phyloP scores from a whole-genome alignment of 2,113 vertebrate genomes.

The Zonotrichia leucophrys region DNA sequence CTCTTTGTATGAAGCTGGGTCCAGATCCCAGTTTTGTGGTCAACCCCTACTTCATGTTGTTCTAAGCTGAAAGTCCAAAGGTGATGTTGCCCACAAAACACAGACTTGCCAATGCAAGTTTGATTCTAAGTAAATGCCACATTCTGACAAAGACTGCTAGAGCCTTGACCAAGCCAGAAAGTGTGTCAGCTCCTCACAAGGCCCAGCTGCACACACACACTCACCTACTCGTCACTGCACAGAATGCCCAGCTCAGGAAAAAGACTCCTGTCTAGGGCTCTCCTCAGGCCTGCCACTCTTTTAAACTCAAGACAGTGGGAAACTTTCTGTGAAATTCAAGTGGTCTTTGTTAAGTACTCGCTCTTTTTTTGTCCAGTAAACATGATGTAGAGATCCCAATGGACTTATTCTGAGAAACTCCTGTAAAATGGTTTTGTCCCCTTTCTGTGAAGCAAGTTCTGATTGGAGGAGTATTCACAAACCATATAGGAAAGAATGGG shows the following conservation, averaged over 20 bases:
- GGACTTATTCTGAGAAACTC: conserved; percentile 76
- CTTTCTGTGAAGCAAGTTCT: conserved; percentile 73
- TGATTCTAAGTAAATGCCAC: neutral
- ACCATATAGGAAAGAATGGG: conserved; percentile 75
- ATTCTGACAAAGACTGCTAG: neutral
- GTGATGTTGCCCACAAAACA: neutral
- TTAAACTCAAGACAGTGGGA: conserved; percentile 75
- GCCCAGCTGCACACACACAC: neutral
- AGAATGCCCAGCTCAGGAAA: conserved; percentile 61
- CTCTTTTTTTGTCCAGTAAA: conserved; percentile 70
- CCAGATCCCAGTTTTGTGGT: neutral
- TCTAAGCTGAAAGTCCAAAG: neutral
- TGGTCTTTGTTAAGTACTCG: conserved; percentile 70
- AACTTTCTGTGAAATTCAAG: conserved; percentile 72
- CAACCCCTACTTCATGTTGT: neutral
- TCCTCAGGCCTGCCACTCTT: conserved; percentile 76
- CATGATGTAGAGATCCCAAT: conserved; percentile 75
- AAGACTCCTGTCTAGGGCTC: conserved; percentile 52
- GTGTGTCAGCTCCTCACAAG: neutral
- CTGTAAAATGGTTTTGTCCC: conserved; percentile 74
- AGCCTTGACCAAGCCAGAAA: conserved; percentile 13
- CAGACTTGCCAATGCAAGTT: neutral
- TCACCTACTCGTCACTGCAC: conserved; percentile 34
- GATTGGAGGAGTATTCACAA: conserved; percentile 77
- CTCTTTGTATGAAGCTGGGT: neutral